These are phyloP conservation scores for Archilochus colubris DNA, from an alignment of 2,113 vertebrate species.

Conservation along the genomic window DNA sequence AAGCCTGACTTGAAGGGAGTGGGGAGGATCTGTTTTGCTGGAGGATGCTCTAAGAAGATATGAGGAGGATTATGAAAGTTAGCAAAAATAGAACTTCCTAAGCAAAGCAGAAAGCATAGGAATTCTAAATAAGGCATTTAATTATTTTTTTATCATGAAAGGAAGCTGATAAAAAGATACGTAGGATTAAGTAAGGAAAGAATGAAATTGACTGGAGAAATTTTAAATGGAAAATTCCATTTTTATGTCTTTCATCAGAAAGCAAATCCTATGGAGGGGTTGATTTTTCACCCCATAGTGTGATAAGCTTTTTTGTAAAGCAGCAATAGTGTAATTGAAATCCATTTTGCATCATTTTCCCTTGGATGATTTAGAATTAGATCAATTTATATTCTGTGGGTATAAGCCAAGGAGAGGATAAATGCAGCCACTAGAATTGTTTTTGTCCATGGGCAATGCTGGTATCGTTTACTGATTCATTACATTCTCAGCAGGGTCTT, in stretches of 20 bases:
- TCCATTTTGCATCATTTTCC: slow-evolving; percentile 57
- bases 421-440: slow-evolving; percentile 39
- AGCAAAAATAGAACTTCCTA: background rate
- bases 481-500: slow-evolving; percentile 62
- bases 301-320: slow-evolving; percentile 48
- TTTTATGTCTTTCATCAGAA: background rate
- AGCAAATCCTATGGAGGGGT: background rate
- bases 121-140: background rate
- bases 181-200: background rate
- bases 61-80: background rate
- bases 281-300: slow-evolving; percentile 6
- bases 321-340: slow-evolving; percentile 60
- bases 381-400: slow-evolving; percentile 64
- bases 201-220: background rate
- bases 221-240: background rate
- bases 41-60: background rate
- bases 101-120: background rate
- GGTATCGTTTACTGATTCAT: slow-evolving; percentile 76
- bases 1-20: background rate
- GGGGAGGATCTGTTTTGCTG: background rate
- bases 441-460: slow-evolving; percentile 41
- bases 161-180: background rate
- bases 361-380: slow-evolving; percentile 70
- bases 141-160: slow-evolving; percentile 12
- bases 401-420: slow-evolving; percentile 18